Evolutionary conservation across 2,797 vertebrate species (phyloP).

Genomic region (Ctenopoma kingsleyae): DNA sequence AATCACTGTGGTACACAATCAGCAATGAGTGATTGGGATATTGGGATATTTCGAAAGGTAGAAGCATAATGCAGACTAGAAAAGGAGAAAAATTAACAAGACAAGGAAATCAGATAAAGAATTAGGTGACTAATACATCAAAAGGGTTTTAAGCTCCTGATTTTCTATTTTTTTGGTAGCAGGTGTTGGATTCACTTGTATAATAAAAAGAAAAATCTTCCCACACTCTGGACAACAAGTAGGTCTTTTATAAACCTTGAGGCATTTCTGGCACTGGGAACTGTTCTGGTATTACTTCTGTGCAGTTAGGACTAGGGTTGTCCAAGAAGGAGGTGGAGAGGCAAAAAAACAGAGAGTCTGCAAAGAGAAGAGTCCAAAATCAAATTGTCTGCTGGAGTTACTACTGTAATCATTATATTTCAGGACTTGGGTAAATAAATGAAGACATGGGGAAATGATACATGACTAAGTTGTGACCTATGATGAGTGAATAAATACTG

Average conservation of each 20-base stretch:
- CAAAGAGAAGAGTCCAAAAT: not conserved
- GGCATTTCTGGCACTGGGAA: constrained; percentile 57
- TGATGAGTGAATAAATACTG: not conserved
- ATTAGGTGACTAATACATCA: constrained; percentile 46
- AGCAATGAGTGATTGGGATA: constrained; percentile 21
- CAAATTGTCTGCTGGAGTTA: constrained; percentile 1
- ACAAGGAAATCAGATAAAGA: constrained; percentile 50
- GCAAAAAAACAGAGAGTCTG: constrained; percentile 5
- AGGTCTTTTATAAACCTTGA: constrained; percentile 68
- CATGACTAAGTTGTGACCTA: not conserved
- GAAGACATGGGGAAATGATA: not conserved
- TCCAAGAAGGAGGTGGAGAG: constrained; percentile 31
- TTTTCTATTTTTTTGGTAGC: constrained; percentile 24
- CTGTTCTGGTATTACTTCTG: constrained; percentile 48
- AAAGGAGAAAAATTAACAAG: constrained; percentile 35
- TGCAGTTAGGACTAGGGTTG: constrained; percentile 26
- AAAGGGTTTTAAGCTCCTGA: constrained; percentile 62
- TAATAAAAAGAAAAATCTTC: constrained; percentile 66
- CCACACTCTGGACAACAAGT: constrained; percentile 71
- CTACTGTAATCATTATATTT: constrained; percentile 3
- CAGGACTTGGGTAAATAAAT: not conserved
- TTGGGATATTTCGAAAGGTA: constrained; percentile 36
- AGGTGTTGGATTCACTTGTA: constrained; percentile 49
- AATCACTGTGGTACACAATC: constrained; percentile 49
- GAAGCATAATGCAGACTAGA: constrained; percentile 24